Evolutionary conservation across 2,888 invertebrate genomes (phyloP).

Genomic region (Leptopilina syphax): DNA sequence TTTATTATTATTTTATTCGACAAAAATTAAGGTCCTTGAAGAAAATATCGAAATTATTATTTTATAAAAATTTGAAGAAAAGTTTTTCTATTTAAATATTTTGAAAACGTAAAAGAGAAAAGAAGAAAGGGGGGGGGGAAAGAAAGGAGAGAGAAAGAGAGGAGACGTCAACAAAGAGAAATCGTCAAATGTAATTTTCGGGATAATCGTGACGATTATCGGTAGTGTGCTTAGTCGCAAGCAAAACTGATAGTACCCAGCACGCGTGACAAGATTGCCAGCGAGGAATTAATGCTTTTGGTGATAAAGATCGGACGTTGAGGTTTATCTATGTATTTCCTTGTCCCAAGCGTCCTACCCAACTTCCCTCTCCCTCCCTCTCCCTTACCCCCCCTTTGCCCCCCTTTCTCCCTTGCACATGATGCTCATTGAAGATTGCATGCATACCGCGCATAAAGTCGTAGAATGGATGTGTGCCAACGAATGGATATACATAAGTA

Average conservation of each 20-base stretch:
- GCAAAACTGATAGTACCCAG: slow-evolving; percentile 41
- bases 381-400: not conserved
- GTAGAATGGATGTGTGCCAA: slow-evolving; percentile 53
- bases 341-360: slow-evolving; percentile 46
- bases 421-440: slow-evolving; percentile 56
- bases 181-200: slow-evolving; percentile 33
- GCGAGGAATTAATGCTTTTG: slow-evolving; percentile 56
- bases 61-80: too few relatives aligned
- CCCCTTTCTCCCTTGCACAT: slow-evolving; percentile 43
- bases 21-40: too few relatives aligned
- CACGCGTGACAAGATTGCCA: slow-evolving; percentile 57
- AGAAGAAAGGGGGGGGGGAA: too few relatives aligned
- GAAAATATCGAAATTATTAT: too few relatives aligned
- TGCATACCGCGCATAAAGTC: slow-evolving; percentile 56
- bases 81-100: too few relatives aligned
- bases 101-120: too few relatives aligned
- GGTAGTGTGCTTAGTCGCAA: slow-evolving; percentile 17
- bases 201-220: slow-evolving; percentile 36
- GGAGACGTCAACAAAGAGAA: slow-evolving; percentile 4
- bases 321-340: slow-evolving; percentile 58
- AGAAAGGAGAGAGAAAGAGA: not conserved
- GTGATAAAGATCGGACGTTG: slow-evolving; percentile 57
- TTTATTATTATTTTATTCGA: too few relatives aligned
- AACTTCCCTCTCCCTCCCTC: slow-evolving; percentile 7
- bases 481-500: slow-evolving; percentile 4